Evolutionary conservation across 1,140 invertebrate species (phyloP).

Genomic region (Drosophila azteca): DNA sequence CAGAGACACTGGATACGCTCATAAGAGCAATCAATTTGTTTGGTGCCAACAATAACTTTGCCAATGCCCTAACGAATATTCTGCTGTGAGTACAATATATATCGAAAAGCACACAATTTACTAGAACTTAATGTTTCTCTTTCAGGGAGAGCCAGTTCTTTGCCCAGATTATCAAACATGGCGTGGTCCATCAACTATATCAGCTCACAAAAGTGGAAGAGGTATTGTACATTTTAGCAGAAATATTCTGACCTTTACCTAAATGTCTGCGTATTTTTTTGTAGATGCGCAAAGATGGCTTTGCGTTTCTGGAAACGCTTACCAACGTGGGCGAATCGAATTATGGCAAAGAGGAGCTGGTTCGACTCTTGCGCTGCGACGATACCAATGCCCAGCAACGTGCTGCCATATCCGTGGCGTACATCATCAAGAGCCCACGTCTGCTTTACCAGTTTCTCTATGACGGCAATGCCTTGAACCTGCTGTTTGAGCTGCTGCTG

Average conservation of each 20-base stretch:
- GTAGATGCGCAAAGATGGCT: constrained; percentile 73
- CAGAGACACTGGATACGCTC: constrained; percentile 73
- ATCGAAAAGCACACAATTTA: background rate
- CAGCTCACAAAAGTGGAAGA: constrained; percentile 76
- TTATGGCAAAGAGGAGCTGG: constrained; percentile 80
- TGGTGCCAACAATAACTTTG: constrained; percentile 75
- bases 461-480: constrained; percentile 69
- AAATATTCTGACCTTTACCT: background rate
- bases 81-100: constrained; percentile 63
- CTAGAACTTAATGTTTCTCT: background rate
- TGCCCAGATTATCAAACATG: constrained; percentile 78
- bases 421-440: constrained; percentile 75
- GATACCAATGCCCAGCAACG: constrained; percentile 72
- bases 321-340: constrained; percentile 81
- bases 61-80: constrained; percentile 77
- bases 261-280: background rate
- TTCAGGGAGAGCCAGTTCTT: constrained; percentile 81
- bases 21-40: constrained; percentile 76
- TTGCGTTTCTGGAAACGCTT: constrained; percentile 74
- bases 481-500: constrained; percentile 73
- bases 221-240: constrained; percentile 30
- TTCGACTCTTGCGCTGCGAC: constrained; percentile 67
- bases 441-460: constrained; percentile 78
- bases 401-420: constrained; percentile 76
- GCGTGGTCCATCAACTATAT: constrained; percentile 78